A percentile compares a stretch with the other conserved stretches of the same genome.
Conservation (phyloP, 2,888 invertebrate species). For the Tridacna crocea region DNA sequence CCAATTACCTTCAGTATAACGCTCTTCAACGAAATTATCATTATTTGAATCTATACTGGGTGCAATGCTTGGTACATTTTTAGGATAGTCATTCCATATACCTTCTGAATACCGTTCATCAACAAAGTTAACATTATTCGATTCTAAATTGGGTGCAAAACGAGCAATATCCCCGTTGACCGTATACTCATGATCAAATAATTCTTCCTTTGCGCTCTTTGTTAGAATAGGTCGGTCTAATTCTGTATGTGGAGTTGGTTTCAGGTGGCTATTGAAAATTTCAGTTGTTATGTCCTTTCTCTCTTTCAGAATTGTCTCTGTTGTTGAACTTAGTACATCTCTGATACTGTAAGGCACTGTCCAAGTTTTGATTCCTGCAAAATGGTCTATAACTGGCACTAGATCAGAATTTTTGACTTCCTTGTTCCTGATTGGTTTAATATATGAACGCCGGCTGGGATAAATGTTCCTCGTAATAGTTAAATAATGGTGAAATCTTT, state of each 20-base stretch:
- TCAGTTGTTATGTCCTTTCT: neutral
- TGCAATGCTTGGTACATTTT: too few species aligned
- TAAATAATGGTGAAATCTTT: constrained; percentile 14
- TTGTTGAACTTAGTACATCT: neutral
- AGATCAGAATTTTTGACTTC: neutral
- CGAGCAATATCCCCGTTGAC: neutral
- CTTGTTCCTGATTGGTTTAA: neutral
- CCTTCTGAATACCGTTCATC: too few species aligned
- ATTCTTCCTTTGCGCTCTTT: neutral
- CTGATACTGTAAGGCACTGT: constrained; percentile 14
- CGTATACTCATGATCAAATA: neutral
- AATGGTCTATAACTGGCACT: constrained; percentile 12
- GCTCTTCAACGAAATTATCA: too few species aligned
- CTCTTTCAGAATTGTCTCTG: neutral
- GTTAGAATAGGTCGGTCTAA: neutral
- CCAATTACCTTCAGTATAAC: too few species aligned
- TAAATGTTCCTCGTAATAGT: constrained; percentile 8
- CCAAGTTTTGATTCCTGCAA: constrained; percentile 11
- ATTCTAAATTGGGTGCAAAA: too few species aligned
- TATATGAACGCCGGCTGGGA: neutral
- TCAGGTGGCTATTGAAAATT: too few species aligned
- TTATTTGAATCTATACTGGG: too few species aligned
- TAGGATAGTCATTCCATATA: too few species aligned
- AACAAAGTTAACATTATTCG: too few species aligned
- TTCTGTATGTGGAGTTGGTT: too few species aligned